Percentiles rank a stretch among this genome's conserved stretches.
phyloP scores from a whole-genome alignment of 2,888 invertebrate species.

The Caenorhabditis auriculariae region DNA sequence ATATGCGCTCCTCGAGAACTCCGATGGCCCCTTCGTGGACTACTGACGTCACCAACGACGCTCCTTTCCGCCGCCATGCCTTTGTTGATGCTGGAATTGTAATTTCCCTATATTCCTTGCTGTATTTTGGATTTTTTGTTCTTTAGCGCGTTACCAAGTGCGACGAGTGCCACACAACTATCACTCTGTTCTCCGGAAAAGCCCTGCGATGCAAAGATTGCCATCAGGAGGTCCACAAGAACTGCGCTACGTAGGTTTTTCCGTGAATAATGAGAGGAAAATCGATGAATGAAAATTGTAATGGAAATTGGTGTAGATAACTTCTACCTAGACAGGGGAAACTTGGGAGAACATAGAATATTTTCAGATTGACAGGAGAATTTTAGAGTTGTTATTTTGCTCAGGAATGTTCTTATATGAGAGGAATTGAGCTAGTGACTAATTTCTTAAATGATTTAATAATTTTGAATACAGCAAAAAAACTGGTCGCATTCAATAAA shows the following conservation, averaged over 20 bases:
- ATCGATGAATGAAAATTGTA: no score
- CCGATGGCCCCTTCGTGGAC: constrained; percentile 22
- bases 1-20: constrained; percentile 17
- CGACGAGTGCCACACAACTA: constrained; percentile 35
- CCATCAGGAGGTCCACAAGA: constrained; percentile 38
- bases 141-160: constrained; percentile 32
- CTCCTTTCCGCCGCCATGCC: constrained; percentile 16
- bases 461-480: no score
- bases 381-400: no score
- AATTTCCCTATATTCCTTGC: background rate
- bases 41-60: constrained; percentile 11
- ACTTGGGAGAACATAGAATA: no score
- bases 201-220: constrained; percentile 44
- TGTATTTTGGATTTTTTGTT: background rate
- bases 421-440: no score
- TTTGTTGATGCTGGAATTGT: constrained; percentile 22
- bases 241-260: constrained; percentile 16
- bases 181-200: constrained; percentile 28
- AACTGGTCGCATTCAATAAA: no score
- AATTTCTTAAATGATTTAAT: no score
- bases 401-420: no score
- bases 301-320: no score
- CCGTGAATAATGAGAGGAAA: no score
- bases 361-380: no score
- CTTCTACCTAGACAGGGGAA: no score